Conservation (phyloP, 2,797 vertebrate genomes). For the Remorina albescens region DNA sequence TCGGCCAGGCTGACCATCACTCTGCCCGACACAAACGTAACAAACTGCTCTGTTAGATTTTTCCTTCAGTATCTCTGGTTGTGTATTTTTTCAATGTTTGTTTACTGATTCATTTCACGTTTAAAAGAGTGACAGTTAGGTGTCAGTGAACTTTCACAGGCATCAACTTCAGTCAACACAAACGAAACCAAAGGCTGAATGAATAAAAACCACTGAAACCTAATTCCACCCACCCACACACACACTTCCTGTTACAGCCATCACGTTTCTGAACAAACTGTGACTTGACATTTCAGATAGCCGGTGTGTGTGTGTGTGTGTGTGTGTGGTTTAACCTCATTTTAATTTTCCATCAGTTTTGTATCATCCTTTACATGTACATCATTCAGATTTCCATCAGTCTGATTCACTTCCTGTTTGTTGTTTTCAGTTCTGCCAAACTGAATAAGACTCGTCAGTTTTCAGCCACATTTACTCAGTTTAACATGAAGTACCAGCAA, state of each 20-base stretch:
- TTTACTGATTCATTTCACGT: no score
- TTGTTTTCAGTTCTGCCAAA: constrained; percentile 3
- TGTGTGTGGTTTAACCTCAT: constrained; percentile 21
- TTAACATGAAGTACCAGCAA: not conserved
- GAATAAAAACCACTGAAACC: constrained; percentile 65
- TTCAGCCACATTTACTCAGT: not conserved
- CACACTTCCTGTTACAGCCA: constrained; percentile 55
- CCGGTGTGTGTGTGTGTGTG: constrained; percentile 1
- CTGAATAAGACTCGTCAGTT: not conserved
- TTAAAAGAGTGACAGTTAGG: not conserved
- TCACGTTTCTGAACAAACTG: constrained; percentile 39
- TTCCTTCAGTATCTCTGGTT: no score
- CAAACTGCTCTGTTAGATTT: not conserved
- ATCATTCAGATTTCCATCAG: constrained; percentile 14
- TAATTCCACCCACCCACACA: constrained; percentile 38
- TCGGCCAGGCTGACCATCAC: constrained; percentile 31
- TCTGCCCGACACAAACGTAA: constrained; percentile 43
- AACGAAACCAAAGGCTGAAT: constrained; percentile 53
- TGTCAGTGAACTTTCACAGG: not conserved
- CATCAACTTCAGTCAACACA: constrained; percentile 21
- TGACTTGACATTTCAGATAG: constrained; percentile 57
- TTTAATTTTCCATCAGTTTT: constrained; percentile 39
- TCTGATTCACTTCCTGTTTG: constrained; percentile 33
- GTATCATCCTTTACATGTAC: not conserved
- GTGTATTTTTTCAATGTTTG: no score